Evolutionary conservation across 92 coral and sea anemone genomes (phyloP), one percentile per base, ranked within the genome.

Genomic region (Diadumene lineata): DNA sequence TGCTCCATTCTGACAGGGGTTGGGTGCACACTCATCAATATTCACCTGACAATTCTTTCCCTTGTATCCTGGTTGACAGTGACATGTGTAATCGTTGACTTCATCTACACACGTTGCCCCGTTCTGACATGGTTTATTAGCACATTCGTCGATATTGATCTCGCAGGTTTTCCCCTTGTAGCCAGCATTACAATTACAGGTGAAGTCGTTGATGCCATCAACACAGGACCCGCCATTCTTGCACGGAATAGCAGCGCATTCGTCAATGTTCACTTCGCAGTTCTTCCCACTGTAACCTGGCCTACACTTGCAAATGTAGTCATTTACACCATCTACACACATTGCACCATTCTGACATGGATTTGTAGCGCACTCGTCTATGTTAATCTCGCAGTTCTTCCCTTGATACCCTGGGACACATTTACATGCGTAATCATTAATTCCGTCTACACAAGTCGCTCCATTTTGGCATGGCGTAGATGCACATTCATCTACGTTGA

Each of bases 321-420:
- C 70, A 31, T 64, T 64, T 16, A 64, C 23, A 48, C 44, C 48
- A 38, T 64, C 70, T 24, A 23, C 11, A 34, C 70, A 64, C 30
- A 48, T 64, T 10, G 43, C 70, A 1, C 70, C 46, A 29, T 64
- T 28, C 50, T 64, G 17, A 29, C 70, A 64, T 3, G 70, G 70
- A 2, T 29, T 58, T 58, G 48, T 44, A 46, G 57, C 34, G 57
- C 91, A 86, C 22, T 78, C 83, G 56, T 86, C 74, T 31, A 31
- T 58, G 64, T 58, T 58, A 1, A 21, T 23, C 15, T 58, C 64
- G 29, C 64, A 58, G 31, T 58, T 23, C 29, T 58, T 58, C 3
- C 64, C 64, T 18, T 58, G 7, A 24, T 58, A 58, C 4, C 64
- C 64, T 58, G 64, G 13, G 26, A 1, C 26, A 58, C 64, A 58